phyloP scores from a whole-genome alignment of 1,140 invertebrate species.

The Lepidurus apus region DNA sequence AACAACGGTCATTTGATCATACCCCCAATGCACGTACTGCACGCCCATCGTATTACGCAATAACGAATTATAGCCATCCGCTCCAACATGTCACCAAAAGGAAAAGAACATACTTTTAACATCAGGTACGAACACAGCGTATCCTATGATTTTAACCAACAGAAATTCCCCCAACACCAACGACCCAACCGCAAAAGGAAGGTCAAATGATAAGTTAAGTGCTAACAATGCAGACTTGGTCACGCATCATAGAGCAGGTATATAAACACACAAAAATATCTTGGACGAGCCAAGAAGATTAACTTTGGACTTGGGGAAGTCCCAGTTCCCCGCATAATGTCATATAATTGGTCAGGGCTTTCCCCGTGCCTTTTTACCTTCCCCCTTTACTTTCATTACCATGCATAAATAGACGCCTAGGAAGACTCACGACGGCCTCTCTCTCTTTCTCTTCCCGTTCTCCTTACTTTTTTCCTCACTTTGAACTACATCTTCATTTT shows the following conservation, averaged over 20 bases:
- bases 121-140: no score
- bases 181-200: background rate
- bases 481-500: background rate
- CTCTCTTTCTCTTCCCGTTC: background rate
- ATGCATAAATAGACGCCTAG: background rate
- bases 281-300: background rate
- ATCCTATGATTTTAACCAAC: no score
- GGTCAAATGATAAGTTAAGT: background rate
- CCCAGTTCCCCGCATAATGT: background rate
- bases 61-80: slow-evolving; percentile 84
- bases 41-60: slow-evolving; percentile 71
- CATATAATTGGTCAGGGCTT: slow-evolving; percentile 1
- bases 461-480: background rate
- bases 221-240: background rate
- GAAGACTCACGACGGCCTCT: background rate
- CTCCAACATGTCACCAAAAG: slow-evolving; percentile 65
- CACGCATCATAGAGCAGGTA: background rate
- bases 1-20: slow-evolving; percentile 84
- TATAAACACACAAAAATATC: background rate
- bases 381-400: background rate
- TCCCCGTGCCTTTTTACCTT: background rate
- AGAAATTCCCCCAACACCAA: no score
- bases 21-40: slow-evolving; percentile 72
- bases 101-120: slow-evolving; percentile 25
- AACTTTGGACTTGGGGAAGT: background rate